These are phyloP conservation scores for Mastomys coucha DNA, from an alignment of 2,113 vertebrate genomes.

Conservation along the genomic window DNA sequence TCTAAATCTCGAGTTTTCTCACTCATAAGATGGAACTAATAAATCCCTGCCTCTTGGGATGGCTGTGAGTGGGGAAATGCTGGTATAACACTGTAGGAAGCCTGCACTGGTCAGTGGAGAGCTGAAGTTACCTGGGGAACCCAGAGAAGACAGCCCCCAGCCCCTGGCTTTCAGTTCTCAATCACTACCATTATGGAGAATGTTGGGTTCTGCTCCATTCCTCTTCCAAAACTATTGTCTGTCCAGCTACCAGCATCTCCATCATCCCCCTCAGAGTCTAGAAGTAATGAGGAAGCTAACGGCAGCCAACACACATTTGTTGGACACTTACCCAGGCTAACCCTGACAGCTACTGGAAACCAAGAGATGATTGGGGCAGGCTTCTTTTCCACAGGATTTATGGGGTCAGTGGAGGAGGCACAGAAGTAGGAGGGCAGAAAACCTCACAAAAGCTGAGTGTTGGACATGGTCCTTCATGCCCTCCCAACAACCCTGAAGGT, in stretches of 20 bases:
- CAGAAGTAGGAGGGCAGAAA: too few relatives aligned
- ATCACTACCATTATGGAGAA: not conserved
- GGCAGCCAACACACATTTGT: not conserved
- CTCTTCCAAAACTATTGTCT: not conserved
- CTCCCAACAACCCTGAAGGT: not conserved
- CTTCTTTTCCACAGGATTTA: not conserved
- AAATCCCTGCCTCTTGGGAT: too few relatives aligned
- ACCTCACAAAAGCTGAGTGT: not conserved
- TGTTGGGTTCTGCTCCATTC: accelerated
- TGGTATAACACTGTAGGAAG: not conserved
- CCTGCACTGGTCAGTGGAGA: not conserved
- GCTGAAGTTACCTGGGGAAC: not conserved
- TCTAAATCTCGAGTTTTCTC: not conserved
- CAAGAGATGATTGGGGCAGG: not conserved
- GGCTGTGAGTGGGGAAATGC: not conserved
- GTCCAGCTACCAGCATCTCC: not conserved
- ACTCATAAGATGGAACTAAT: not conserved
- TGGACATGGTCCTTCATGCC: accelerated
- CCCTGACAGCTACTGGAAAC: not conserved
- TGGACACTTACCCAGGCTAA: not conserved
- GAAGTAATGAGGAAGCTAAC: not conserved
- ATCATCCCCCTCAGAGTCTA: not conserved
- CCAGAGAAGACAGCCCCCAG: not conserved
- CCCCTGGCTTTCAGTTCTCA: not conserved
- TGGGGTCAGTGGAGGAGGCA: not conserved